Percentiles rank a stretch among this genome's conserved stretches.
Conservation (phyloP, 2,888 invertebrate species). For the Epistrophe grossulariae region DNA sequence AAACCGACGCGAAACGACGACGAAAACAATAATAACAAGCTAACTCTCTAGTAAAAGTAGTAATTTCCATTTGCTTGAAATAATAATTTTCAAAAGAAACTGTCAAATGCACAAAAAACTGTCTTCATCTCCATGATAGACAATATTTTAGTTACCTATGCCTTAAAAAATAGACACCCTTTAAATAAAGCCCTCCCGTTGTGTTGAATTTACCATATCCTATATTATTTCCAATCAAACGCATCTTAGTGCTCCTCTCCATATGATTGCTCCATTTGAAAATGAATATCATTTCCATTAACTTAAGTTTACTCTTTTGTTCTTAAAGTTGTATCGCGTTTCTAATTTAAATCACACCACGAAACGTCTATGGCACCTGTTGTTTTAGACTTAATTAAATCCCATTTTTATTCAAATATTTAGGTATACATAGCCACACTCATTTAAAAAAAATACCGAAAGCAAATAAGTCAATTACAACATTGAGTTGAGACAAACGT, state of each 20-base stretch:
- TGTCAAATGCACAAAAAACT: too few species aligned
- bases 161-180: background rate
- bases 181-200: slow-evolving; percentile 38
- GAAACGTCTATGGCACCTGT: slow-evolving; percentile 39
- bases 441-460: background rate
- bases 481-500: background rate
- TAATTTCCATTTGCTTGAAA: too few species aligned
- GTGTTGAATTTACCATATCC: slow-evolving; percentile 29
- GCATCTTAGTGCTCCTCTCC: background rate
- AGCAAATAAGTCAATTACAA: slow-evolving; percentile 22
- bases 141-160: too few species aligned
- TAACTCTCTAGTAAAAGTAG: too few species aligned
- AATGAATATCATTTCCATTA: slow-evolving; percentile 53
- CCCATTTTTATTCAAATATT: slow-evolving; percentile 63
- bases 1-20: too few species aligned
- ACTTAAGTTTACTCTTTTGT: slow-evolving; percentile 52
- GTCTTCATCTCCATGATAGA: too few species aligned
- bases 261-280: slow-evolving; percentile 60
- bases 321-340: slow-evolving; percentile 30
- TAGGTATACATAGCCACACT: background rate
- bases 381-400: slow-evolving; percentile 49
- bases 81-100: too few species aligned
- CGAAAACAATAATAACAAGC: too few species aligned
- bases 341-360: slow-evolving; percentile 34
- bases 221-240: slow-evolving; percentile 9